Conservation (phyloP, 2,888 invertebrate genomes). For the Cerastis leucographa region DNA sequence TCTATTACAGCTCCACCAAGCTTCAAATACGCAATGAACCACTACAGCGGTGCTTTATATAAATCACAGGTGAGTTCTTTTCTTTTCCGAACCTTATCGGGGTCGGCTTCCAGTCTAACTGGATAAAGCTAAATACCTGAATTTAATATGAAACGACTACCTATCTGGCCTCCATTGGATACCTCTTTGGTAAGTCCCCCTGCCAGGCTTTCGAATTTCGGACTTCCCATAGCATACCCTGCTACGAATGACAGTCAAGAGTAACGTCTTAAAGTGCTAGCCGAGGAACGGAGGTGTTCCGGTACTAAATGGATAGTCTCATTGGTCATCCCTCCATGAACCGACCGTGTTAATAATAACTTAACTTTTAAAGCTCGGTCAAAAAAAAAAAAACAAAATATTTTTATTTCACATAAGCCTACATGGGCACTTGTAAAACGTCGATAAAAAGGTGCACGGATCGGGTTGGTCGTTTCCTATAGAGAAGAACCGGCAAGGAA, state of each 20-base stretch:
- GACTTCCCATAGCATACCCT: background rate
- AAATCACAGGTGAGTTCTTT: constrained; percentile 90
- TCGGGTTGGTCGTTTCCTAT: too few relatives aligned
- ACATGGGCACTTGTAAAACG: too few relatives aligned
- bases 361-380: background rate
- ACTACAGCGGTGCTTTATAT: constrained; percentile 95
- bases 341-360: background rate
- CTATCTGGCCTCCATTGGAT: background rate
- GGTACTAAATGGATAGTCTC: background rate
- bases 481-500: too few relatives aligned
- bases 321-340: background rate
- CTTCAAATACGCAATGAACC: constrained; percentile 95
- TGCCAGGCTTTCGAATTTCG: background rate
- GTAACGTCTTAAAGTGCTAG: background rate
- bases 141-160: background rate
- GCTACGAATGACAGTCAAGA: background rate
- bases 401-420: too few relatives aligned
- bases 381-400: too few relatives aligned
- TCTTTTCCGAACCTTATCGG: background rate
- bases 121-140: background rate
- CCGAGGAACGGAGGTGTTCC: background rate
- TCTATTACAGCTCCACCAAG: constrained; percentile 94
- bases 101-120: background rate
- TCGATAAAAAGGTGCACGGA: too few relatives aligned
- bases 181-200: background rate